phyloP scores from a whole-genome alignment of 2,888 invertebrate species.

The Ferrisia virgata region DNA sequence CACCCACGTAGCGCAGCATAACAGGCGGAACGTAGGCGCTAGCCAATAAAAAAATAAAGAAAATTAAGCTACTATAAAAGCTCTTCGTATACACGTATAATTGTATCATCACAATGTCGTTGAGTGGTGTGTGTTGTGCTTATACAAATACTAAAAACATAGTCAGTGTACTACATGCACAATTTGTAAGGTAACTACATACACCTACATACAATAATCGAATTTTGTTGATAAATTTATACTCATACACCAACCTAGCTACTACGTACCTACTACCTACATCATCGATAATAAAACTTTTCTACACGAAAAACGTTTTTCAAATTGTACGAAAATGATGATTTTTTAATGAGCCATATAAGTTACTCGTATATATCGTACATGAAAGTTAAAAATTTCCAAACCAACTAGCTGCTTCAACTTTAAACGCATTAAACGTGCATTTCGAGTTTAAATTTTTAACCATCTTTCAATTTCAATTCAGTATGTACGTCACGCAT shows the following conservation, averaged over 20 bases:
- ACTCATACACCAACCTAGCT: not conserved
- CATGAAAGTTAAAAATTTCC: not conserved
- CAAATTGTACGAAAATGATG: not conserved
- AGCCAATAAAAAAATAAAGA: no score
- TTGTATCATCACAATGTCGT: no score
- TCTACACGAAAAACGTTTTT: not conserved
- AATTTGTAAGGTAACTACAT: no score
- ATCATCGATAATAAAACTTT: not conserved
- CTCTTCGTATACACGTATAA: no score
- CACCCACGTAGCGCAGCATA: no score
- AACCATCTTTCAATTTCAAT: not conserved
- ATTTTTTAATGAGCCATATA: not conserved
- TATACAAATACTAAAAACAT: no score
- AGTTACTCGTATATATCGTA: not conserved
- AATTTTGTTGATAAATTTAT: not conserved
- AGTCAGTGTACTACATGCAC: no score
- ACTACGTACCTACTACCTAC: no score
- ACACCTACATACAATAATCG: no score
- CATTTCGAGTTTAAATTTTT: slow-evolving; percentile 7
- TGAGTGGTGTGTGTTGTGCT: no score
- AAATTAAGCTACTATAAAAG: no score
- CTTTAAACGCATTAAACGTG: not conserved
- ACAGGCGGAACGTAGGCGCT: no score
- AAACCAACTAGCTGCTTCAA: not conserved
- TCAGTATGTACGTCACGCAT: not conserved